Percentiles rank a stretch among this genome's conserved stretches.
These are phyloP conservation scores for Caenorhabditis macrosperma DNA, from an alignment of 2,888 invertebrate species.

Conservation along the genomic window DNA sequence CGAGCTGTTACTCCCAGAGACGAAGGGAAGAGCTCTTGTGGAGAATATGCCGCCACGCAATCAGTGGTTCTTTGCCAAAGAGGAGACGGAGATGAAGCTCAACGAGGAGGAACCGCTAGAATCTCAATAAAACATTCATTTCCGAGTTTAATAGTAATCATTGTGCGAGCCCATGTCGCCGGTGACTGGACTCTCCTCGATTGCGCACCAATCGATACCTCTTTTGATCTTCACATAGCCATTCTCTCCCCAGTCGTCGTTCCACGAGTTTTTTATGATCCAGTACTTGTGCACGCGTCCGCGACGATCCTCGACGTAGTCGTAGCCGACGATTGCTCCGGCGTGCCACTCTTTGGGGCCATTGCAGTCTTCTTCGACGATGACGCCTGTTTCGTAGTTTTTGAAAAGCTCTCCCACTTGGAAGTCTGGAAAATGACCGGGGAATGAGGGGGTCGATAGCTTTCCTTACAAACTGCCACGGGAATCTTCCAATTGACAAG, in stretches of 20 bases:
- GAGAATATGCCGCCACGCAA: conserved; percentile 73
- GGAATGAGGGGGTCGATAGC: too few relatives aligned
- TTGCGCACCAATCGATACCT: conserved; percentile 37
- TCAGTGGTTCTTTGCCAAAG: conserved; percentile 59
- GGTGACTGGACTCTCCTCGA: conserved; percentile 26
- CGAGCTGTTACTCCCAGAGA: conserved; percentile 72
- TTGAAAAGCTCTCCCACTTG: conserved; percentile 32
- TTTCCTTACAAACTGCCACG: conserved; percentile 45
- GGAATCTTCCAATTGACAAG: conserved; percentile 27
- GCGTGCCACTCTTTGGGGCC: conserved; percentile 24
- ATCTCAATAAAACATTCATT: background rate
- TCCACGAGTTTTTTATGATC: conserved; percentile 52
- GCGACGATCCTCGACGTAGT: background rate
- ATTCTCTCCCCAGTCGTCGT: conserved; percentile 43
- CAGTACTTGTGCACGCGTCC: conserved; percentile 34
- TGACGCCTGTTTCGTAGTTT: conserved; percentile 16
- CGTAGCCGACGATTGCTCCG: conserved; percentile 33
- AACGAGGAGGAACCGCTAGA: conserved; percentile 7
- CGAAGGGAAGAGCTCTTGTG: conserved; percentile 70
- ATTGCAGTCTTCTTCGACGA: conserved; percentile 23
- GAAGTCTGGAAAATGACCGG: conserved; percentile 21
- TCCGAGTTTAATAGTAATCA: background rate
- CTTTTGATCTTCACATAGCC: conserved; percentile 30
- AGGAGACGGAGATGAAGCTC: background rate
- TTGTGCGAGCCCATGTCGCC: conserved; percentile 10